These are phyloP conservation scores for Meganola albula DNA, from an alignment of 2,888 invertebrate genomes.

Conservation along the genomic window DNA sequence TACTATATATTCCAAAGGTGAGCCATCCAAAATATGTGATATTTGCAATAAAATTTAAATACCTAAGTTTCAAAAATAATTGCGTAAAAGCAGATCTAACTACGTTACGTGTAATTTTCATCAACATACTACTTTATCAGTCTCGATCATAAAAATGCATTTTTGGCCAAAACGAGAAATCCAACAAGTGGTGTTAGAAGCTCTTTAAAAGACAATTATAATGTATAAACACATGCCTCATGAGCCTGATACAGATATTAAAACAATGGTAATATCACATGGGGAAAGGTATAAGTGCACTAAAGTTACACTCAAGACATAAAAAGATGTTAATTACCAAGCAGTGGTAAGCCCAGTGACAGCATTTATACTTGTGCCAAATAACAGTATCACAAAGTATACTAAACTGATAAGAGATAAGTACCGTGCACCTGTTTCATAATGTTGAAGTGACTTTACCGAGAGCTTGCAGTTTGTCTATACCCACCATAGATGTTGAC, in stretches of 20 bases:
- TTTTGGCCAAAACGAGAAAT: slow-evolving; percentile 74
- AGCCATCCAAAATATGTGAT: slow-evolving; percentile 70
- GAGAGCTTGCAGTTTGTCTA: too few relatives aligned
- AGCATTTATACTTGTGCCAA: too few relatives aligned
- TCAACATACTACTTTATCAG: slow-evolving; percentile 73
- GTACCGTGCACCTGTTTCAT: too few relatives aligned
- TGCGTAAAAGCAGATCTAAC: slow-evolving; percentile 69
- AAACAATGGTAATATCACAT: slow-evolving; percentile 25
- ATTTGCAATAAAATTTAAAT: slow-evolving; percentile 62
- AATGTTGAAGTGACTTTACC: too few relatives aligned
- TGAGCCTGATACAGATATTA: slow-evolving; percentile 61
- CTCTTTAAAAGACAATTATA: slow-evolving; percentile 37
- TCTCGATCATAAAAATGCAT: slow-evolving; percentile 73
- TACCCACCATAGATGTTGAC: too few relatives aligned
- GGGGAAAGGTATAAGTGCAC: slow-evolving; percentile 10
- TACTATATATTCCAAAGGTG: slow-evolving; percentile 68
- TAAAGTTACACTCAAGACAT: too few relatives aligned
- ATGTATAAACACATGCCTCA: slow-evolving; percentile 45
- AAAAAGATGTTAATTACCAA: too few relatives aligned
- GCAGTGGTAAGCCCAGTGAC: too few relatives aligned
- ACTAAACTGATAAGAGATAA: too few relatives aligned
- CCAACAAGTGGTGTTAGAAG: slow-evolving; percentile 53
- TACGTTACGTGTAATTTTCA: slow-evolving; percentile 59
- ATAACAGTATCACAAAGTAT: too few relatives aligned
- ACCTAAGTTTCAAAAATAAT: slow-evolving; percentile 59